Base-by-base conservation (phyloP, 2,797 vertebrate genomes). In the Nyctibius grandis region DNA sequence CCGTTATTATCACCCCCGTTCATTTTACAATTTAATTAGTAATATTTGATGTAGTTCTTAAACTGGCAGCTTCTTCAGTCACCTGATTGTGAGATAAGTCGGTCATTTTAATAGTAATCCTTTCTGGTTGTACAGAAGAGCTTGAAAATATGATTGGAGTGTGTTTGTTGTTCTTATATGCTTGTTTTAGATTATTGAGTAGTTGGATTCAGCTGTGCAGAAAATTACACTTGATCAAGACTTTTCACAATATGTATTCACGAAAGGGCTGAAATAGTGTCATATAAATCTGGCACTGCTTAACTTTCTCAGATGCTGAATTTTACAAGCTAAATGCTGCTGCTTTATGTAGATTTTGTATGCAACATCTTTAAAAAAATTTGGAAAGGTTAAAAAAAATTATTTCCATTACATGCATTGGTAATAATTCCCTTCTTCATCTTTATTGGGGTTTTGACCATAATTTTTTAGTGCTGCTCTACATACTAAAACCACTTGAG, bases 131-230 rank as follows among this genome's bases (percentile, higher is more conserved):
- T 61, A 34, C 15, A 63, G 75, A 91, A 89, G 67, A 69, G 17
- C 70, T 81, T 88, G 80, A 73, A 87, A 85, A 59, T 88, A 31
- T 54, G 54, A 78, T 90, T 91, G 22, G 28, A 85, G 47, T 42
- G 6, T 92, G 74, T 75, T 90, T 95, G 73, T 90, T 95, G 50
- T 93, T 90, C 54, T 82, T 91, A 73, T 12, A 90, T 88, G 40
- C 50, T 86, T 90, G 57, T 76, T 94, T 90, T 81, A 78, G 36
- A 51, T 76, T 94, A 69, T 9, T 81, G 57, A 95, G 51, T 44
- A 81, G 80, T 44, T 79, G 63, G 82, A 86, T 86, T 94, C 84
- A 86, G 44, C 88, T 90, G 86, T 82, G 51, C 80, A 95, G 59
- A 64, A 92, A 81, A 88, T 76, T 28, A 60, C 88, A 86, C 73